Base-by-base conservation (phyloP, 2,797 vertebrate species). In the Cuniculus paca region DNA sequence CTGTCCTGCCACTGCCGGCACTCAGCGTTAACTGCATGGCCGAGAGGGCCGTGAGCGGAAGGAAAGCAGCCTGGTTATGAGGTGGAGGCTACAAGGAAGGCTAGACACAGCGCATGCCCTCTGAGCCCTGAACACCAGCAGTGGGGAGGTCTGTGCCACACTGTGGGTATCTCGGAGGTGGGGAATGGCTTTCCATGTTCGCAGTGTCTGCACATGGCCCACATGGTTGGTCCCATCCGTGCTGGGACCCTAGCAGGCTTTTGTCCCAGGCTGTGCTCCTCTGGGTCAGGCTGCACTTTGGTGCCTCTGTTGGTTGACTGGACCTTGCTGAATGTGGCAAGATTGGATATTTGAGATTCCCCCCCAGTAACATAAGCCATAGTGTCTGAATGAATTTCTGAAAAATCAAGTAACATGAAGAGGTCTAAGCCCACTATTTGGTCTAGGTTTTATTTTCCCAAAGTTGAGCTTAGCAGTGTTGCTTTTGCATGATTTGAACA, bases 1-100 rank as follows among this genome's bases (percentile, higher is more conserved):
- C 14, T 1, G n/a, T 68, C 6, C 19, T 13, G 1, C 58, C 1
- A 48, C 4, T 3, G 1, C 4, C 0, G 2, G 45, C 54, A 34
- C 39, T 16, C 5, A 0, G 14, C 31, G 5, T 4, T 7, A 0
- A 3, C 9, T 24, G 36, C 24, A 34, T 70, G 13, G 39, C 34
- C 2, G 36, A 16, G 4, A 17, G 39, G 45, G 74, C 24, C 1
- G 3, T 4, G 74, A 50, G 45, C 12, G 2, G 4, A 14, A 42
- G 24, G n/a, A 45, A 24, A 39, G 36, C 10, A 13, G 39, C 39
- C 22, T 2, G 16, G 4, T 42, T 13, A 12, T 17, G 20, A 5
- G n/a, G n/a, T 26, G 13, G 68, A 20, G 70, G 70, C 70, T 42
- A 39, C 39, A 0, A 5, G 70, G 39, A 45, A 26, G 14, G 42